phyloP scores from a whole-genome alignment of 23 tunicate genomes.

The Styela plicata region DNA sequence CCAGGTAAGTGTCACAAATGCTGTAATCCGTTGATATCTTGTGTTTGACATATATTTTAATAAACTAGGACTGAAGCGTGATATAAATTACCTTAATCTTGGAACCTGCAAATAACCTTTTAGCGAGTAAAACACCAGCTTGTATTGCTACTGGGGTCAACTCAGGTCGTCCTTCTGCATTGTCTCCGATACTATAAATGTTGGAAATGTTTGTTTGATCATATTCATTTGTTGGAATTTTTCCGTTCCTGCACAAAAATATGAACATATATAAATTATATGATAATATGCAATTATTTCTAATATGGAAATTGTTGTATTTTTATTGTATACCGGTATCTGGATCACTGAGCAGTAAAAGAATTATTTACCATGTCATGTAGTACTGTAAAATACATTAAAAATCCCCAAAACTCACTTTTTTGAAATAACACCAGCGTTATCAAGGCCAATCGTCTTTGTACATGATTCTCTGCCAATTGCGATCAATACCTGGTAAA shows the following conservation, averaged over 20 bases:
- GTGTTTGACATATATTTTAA: too few species aligned
- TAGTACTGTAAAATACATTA: background rate
- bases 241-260: slow-evolving; percentile 56
- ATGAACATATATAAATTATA: background rate
- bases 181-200: slow-evolving; percentile 95
- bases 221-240: slow-evolving; percentile 62
- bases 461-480: slow-evolving; percentile 91
- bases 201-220: slow-evolving; percentile 76
- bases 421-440: slow-evolving; percentile 33
- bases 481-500: slow-evolving; percentile 66
- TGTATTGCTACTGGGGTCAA: slow-evolving; percentile 96
- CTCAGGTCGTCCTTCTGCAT: slow-evolving; percentile 71
- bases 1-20: too few species aligned
- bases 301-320: background rate
- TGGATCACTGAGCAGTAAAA: too few species aligned
- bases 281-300: background rate
- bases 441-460: slow-evolving; percentile 76
- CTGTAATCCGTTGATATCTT: too few species aligned
- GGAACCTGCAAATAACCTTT: slow-evolving; percentile 55
- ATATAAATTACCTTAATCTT: slow-evolving; percentile 34
- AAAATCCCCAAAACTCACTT: slow-evolving; percentile 43
- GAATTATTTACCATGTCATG: background rate
- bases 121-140: slow-evolving; percentile 79
- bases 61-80: too few species aligned
- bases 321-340: background rate